Base-by-base conservation (phyloP, 2,113 vertebrate species). In the Morphnarchus princeps region DNA sequence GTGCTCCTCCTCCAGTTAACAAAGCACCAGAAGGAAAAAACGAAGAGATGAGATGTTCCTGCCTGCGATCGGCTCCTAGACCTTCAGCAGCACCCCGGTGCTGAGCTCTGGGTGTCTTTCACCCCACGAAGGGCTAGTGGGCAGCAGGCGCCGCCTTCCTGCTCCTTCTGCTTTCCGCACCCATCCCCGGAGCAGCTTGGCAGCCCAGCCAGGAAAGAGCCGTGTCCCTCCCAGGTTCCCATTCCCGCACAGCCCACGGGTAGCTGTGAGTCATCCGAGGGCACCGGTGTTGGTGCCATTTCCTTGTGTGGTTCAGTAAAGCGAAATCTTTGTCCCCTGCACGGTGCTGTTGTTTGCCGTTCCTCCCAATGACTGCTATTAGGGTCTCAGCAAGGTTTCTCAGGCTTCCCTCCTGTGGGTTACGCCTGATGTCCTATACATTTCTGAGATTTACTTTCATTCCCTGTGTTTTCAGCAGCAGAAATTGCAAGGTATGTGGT, bases 21-120 rank as follows among this genome's bases (percentile, higher is more conserved):
- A 49, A 54, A 50, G 59, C 3, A 4, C 31, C n/a, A 22, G n/a
- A n/a, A 65, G 17, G 11, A 9, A 42, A 18, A 31, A 31, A 57
- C 34, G 58, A 45, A 54, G 45, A 19, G 19, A 16, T 14, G 67
- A 40, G 55, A 29, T 58, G 61, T 52, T 71, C 16, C 31, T 57
- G 61, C 20, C 59, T n/a, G 49, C 6, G 6, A 6, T 26, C 59
- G 47, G 74, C 63, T 42, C 49, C 74, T 15, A 13, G 25, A 5
- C 3, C 47, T 87, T 40, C 49, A 9, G 14, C 16, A 34, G 81
- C 36, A 76, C 25, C 28, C 55, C 0, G 0, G 36, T 0, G 0
- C 17, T 1, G 6, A 74, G 70, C 36, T 71, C 40, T 10, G 21
- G 13, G 5, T 47, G 24, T 28, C 28, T 45, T 9, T 73, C 16